Conservation (phyloP, 2,113 vertebrate genomes). For the Parus major region DNA sequence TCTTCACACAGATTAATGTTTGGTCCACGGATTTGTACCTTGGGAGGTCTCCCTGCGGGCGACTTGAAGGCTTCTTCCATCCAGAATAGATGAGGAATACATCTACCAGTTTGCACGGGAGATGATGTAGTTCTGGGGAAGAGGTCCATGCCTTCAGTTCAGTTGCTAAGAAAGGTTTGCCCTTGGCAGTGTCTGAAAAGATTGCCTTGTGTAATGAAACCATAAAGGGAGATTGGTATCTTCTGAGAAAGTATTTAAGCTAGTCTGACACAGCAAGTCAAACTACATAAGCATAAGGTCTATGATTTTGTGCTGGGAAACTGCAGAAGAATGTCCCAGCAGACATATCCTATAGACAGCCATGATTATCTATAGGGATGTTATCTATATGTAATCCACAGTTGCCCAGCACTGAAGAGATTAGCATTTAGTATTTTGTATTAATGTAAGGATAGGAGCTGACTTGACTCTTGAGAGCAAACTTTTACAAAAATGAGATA, state of each 20-base stretch:
- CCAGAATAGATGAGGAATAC: background rate
- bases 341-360: background rate
- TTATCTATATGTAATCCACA: background rate
- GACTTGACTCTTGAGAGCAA: background rate
- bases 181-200: background rate
- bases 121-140: background rate
- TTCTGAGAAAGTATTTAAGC: background rate
- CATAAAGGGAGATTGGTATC: background rate
- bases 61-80: background rate
- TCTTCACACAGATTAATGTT: background rate
- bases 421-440: background rate
- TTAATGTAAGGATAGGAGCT: background rate
- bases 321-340: background rate
- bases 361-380: background rate
- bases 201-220: background rate
- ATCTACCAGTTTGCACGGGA: background rate
- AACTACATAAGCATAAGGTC: background rate
- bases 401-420: background rate
- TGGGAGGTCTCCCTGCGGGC: background rate
- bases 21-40: background rate
- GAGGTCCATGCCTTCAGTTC: background rate
- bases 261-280: background rate
- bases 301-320: background rate
- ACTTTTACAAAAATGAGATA: background rate
- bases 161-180: background rate